Percentiles rank a stretch among this genome's conserved stretches.
Conservation (phyloP, 1,140 invertebrate species). For the Drosophila cardini region DNA sequence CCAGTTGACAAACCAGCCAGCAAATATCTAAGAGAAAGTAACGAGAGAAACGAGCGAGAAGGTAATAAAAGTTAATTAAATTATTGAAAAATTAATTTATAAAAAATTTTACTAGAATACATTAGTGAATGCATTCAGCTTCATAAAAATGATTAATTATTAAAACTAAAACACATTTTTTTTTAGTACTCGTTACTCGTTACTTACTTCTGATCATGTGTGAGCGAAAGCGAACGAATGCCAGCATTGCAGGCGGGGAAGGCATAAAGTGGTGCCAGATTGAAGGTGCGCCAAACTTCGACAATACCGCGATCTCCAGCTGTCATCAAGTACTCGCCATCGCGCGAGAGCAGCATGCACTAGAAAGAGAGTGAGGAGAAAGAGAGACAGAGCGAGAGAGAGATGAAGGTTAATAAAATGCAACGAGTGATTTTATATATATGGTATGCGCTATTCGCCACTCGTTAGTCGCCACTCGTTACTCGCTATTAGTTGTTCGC, state of each 20-base stretch:
- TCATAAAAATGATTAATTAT: too few species aligned
- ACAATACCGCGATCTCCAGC: slow-evolving; percentile 98
- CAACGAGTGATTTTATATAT: too few species aligned
- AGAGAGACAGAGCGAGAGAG: not conserved
- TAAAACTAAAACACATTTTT: too few species aligned
- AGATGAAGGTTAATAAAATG: not conserved
- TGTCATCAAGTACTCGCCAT: slow-evolving; percentile 99
- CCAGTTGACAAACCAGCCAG: slow-evolving; percentile 98
- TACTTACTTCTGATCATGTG: slow-evolving; percentile 98
- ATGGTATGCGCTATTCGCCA: not conserved
- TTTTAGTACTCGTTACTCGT: not conserved
- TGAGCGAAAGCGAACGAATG: slow-evolving; percentile 95
- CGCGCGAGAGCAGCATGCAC: slow-evolving; percentile 97
- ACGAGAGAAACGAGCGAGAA: not conserved
- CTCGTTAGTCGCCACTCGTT: not conserved
- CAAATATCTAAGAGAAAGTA: slow-evolving; percentile 91
- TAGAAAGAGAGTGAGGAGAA: slow-evolving; percentile 82
- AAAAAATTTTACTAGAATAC: too few species aligned
- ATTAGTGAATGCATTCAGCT: too few species aligned
- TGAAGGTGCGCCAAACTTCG: slow-evolving; percentile 99
- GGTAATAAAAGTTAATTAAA: not conserved
- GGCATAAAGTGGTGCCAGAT: slow-evolving; percentile 97
- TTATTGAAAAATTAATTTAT: too few species aligned
- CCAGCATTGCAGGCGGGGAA: slow-evolving; percentile 98
- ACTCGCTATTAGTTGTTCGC: not conserved